A percentile compares a stretch with the other conserved stretches of the same genome.
phyloP scores from a whole-genome alignment of 1,140 invertebrate species.

The Cydia strobilella region DNA sequence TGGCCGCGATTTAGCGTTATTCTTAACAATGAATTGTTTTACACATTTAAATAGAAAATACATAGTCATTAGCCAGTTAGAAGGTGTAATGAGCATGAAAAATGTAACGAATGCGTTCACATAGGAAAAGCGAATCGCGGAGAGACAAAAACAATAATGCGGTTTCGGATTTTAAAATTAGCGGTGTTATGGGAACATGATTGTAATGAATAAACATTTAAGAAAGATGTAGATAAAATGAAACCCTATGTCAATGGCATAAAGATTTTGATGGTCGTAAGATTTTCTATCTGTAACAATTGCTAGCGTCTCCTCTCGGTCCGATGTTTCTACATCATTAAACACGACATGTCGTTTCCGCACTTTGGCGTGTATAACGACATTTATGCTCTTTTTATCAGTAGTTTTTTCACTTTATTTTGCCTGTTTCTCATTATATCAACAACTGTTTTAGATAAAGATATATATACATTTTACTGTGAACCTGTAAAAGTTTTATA shows the following conservation, averaged over 20 bases:
- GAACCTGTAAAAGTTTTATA: too few species aligned
- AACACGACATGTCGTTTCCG: conserved; percentile 52
- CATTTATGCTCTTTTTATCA: conserved; percentile 50
- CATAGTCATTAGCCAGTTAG: neutral
- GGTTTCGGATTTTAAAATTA: conserved; percentile 15
- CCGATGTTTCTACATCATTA: conserved; percentile 63
- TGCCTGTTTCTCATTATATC: too few species aligned
- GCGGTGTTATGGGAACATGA: conserved; percentile 4
- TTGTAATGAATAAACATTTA: neutral
- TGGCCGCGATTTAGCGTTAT: conserved; percentile 19
- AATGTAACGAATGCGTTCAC: conserved; percentile 24
- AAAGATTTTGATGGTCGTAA: neutral
- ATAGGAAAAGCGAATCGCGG: conserved; percentile 15
- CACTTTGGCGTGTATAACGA: conserved; percentile 43
- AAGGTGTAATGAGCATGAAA: conserved; percentile 21
- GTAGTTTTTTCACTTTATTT: conserved; percentile 19
- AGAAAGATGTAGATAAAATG: neutral
- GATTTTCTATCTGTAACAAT: conserved; percentile 2
- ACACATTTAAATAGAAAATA: conserved; percentile 6
- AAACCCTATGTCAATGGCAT: neutral
- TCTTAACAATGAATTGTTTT: conserved; percentile 23
- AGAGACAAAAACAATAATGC: conserved; percentile 10
- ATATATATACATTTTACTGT: too few species aligned
- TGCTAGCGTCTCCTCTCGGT: conserved; percentile 38
- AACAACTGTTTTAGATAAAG: too few species aligned